Base-by-base conservation (phyloP, 64 coral and sea anemone species). In the Dendrophyllia cribrosa region DNA sequence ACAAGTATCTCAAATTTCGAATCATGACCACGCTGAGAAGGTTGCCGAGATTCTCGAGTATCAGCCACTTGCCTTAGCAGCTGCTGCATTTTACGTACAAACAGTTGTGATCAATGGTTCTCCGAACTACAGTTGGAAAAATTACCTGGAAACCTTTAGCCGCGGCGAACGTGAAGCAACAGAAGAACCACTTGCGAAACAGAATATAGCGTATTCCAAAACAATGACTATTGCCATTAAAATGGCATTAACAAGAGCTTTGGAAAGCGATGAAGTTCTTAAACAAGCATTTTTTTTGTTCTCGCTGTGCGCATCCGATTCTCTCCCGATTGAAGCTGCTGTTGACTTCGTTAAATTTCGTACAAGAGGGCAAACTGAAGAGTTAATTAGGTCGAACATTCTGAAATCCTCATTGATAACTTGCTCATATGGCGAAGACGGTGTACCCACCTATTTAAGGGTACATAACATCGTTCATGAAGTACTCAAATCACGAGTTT, bases 41-140 rank as follows among this genome's bases (percentile, higher is more conserved):
- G 56, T 94, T 48, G 84, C 83, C 12, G 58, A 88, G 63, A 61
- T 62, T 60, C 91, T 93, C 3, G 90, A 92, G 72, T 92, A 75
- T 59, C 90, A 92, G 58, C 91, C 91, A 2, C 59, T 93, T 10
- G 91, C 91, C 11, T 77, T 87, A 4, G 91, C 91, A 77, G 61
- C 82, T 44, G 91, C 91, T 34, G 91, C 91, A 53, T 45, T 93
- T 58, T 93, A 93, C 83, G 86, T 93, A 50, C 70, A 78, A 19
- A 45, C 48, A 20, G 20, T 82, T 81, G 43, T 25, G 21, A 83
- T 4, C 7, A n/a, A 60, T 70, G 66, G 22, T 53, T 56, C 34
- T 45, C 78, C 77, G 7, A 73, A 60, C 44, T 63, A 51, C 9
- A 59, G 71, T 10, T 95, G 79, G 79, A 6, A 63, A 22, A 83